Conservation (phyloP, 2,888 invertebrate species). For the Callyntrura sp. region DNA sequence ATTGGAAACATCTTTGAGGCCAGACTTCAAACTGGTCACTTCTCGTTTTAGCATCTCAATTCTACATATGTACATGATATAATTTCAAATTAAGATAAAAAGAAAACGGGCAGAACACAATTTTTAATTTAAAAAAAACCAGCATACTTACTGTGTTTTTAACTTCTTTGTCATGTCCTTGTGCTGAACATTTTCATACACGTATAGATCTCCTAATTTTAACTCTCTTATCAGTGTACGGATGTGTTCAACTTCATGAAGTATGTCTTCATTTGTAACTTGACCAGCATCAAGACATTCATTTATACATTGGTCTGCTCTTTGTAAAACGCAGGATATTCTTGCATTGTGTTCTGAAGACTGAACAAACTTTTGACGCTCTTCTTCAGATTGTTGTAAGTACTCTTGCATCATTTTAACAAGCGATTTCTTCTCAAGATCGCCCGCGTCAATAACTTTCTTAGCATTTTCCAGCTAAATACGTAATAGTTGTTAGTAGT, state of each 20-base stretch:
- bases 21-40: conserved; percentile 88
- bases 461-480: conserved; percentile 72
- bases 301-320: conserved; percentile 80
- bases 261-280: conserved; percentile 76
- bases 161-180: conserved; percentile 64
- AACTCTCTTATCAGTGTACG: conserved; percentile 80
- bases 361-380: conserved; percentile 85
- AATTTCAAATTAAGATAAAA: conserved; percentile 62
- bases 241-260: conserved; percentile 81
- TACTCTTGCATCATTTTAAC: conserved; percentile 88
- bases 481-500: background rate
- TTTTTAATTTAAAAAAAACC: background rate
- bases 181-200: conserved; percentile 66
- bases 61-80: conserved; percentile 84
- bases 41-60: conserved; percentile 89
- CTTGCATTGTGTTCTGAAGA: conserved; percentile 82
- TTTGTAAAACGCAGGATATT: conserved; percentile 78
- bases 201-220: conserved; percentile 81
- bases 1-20: conserved; percentile 88
- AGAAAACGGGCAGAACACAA: too few relatives aligned
- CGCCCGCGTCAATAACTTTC: conserved; percentile 86
- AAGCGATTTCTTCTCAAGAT: conserved; percentile 88
- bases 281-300: conserved; percentile 81
- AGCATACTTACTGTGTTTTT: conserved; percentile 66
- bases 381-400: conserved; percentile 88